Evolutionary conservation across 2,113 vertebrate species (phyloP).

Genomic region (Paraplagusia blochii): DNA sequence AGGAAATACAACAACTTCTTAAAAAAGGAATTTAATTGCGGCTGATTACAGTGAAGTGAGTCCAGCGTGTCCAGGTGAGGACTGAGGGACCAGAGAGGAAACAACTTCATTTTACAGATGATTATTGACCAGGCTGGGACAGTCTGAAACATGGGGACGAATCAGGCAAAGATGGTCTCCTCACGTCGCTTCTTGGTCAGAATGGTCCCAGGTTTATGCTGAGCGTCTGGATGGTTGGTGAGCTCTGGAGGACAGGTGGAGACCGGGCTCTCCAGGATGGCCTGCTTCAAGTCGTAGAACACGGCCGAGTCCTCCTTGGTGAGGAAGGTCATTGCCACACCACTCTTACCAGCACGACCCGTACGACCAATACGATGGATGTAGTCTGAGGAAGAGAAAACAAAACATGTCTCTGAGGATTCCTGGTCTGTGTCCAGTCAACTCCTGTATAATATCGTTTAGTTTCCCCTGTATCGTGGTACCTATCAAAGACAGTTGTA

Average conservation of each 20-base stretch:
- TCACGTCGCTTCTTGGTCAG: slow-evolving; percentile 97
- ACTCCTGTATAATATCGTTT: too few relatives aligned
- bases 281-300: slow-evolving; percentile 98
- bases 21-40: too few relatives aligned
- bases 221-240: slow-evolving; percentile 94
- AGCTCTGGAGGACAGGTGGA: slow-evolving; percentile 95
- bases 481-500: too few relatives aligned
- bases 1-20: too few relatives aligned
- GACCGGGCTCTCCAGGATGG: slow-evolving; percentile 94
- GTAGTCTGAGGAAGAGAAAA: slow-evolving; percentile 79
- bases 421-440: neutral
- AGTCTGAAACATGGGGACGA: too few relatives aligned
- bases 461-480: too few relatives aligned
- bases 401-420: neutral
- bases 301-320: slow-evolving; percentile 95
- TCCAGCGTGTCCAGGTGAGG: too few relatives aligned
- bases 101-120: too few relatives aligned
- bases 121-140: too few relatives aligned
- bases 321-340: slow-evolving; percentile 95
- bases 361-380: slow-evolving; percentile 98
- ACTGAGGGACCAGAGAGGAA: too few relatives aligned
- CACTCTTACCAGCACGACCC: slow-evolving; percentile 95
- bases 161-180: slow-evolving; percentile 97
- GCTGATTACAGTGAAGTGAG: too few relatives aligned
- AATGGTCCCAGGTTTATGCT: slow-evolving; percentile 98